phyloP scores from a whole-genome alignment of 2,888 invertebrate genomes.

The Dasypolia templi region DNA sequence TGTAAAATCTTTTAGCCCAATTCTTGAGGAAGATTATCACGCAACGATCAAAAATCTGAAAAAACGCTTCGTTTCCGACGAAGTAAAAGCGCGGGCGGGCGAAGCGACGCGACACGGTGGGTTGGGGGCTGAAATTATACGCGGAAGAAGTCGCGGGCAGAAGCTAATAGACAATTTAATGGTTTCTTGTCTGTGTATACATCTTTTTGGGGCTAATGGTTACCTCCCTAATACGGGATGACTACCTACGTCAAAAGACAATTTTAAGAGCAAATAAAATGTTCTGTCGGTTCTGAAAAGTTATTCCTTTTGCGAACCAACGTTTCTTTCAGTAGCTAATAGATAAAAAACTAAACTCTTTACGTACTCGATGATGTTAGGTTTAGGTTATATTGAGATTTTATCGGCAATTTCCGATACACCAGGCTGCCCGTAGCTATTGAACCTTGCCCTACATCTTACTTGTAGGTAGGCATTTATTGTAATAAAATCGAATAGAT shows the following conservation, averaged over 20 bases:
- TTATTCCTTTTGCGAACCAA: neutral
- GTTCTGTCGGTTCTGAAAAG: neutral
- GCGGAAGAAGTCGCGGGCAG: too few species aligned
- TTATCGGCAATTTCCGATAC: neutral
- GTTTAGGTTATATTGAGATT: neutral
- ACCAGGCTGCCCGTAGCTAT: neutral
- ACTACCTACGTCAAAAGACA: neutral
- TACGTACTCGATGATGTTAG: neutral
- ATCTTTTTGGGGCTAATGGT: too few species aligned
- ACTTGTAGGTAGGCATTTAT: neutral
- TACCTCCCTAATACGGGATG: neutral
- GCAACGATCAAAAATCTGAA: too few species aligned
- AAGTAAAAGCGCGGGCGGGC: too few species aligned
- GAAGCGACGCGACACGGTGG: too few species aligned
- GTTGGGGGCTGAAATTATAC: too few species aligned
- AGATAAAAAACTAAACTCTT: neutral
- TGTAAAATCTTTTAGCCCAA: too few species aligned
- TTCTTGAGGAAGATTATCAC: too few species aligned
- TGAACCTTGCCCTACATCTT: neutral
- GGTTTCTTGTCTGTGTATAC: too few species aligned
- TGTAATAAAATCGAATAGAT: slow-evolving; percentile 5
- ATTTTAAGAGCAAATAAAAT: neutral
- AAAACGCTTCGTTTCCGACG: too few species aligned
- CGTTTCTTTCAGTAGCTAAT: neutral
- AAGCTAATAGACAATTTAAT: too few species aligned